These are phyloP conservation scores for Phrynosoma platyrhinos DNA, from an alignment of 2,113 vertebrate genomes.

Conservation along the genomic window DNA sequence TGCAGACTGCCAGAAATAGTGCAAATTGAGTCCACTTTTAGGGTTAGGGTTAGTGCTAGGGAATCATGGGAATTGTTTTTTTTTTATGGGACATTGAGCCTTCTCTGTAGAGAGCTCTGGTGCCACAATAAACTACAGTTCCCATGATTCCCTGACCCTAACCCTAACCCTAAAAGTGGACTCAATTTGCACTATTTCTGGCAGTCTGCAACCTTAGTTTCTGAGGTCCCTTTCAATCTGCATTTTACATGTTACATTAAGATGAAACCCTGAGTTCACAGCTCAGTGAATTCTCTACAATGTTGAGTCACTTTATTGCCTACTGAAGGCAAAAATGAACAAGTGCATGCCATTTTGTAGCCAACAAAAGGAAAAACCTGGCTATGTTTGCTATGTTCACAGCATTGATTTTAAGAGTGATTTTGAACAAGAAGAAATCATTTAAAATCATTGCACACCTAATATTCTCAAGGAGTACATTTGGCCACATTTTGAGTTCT, in stretches of 20 bases:
- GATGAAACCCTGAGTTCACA: neutral
- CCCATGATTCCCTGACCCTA: too few relatives aligned
- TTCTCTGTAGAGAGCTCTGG: too few relatives aligned
- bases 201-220: neutral
- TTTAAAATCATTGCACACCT: neutral
- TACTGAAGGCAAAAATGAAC: neutral
- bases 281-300: neutral
- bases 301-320: neutral
- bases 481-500: neutral
- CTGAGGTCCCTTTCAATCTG: neutral
- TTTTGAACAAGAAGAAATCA: neutral
- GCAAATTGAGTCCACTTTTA: too few relatives aligned
- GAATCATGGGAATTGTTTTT: too few relatives aligned
- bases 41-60: too few relatives aligned
- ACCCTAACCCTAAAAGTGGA: too few relatives aligned
- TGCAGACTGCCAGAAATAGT: too few relatives aligned
- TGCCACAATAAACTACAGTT: too few relatives aligned
- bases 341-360: neutral
- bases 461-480: neutral
- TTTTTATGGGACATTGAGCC: too few relatives aligned
- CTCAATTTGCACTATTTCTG: too few relatives aligned
- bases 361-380: neutral
- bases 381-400: too few relatives aligned
- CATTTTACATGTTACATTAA: too few relatives aligned
- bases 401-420: neutral